Conservation (phyloP, 2,888 invertebrate genomes). For the Thecocarcelia acutangulata region DNA sequence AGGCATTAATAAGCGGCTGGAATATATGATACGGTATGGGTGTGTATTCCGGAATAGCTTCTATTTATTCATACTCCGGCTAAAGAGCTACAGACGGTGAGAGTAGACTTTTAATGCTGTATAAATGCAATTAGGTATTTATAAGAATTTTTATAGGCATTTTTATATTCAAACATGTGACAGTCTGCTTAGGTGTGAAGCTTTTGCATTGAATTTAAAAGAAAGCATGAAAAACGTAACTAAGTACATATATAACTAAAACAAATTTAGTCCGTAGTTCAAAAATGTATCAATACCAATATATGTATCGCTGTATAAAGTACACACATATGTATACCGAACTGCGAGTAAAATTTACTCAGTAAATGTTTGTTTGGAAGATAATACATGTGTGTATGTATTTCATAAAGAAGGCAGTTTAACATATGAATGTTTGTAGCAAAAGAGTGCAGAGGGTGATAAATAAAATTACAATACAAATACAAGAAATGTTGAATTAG, state of each 20-base stretch:
- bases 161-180: too few relatives aligned
- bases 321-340: neutral
- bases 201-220: conserved; percentile 2
- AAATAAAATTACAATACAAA: conserved; percentile 21
- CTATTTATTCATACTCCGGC: too few relatives aligned
- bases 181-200: neutral
- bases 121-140: too few relatives aligned
- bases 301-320: too few relatives aligned
- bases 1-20: conserved; percentile 55
- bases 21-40: neutral
- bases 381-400: conserved; percentile 1
- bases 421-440: neutral
- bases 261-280: neutral
- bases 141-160: too few relatives aligned
- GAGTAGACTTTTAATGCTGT: neutral
- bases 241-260: conserved; percentile 62
- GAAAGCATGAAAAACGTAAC: conserved; percentile 48
- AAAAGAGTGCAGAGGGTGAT: conserved; percentile 14
- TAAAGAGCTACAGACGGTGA: too few relatives aligned
- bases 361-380: neutral
- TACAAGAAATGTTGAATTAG: conserved; percentile 42
- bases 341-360: too few relatives aligned
- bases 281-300: too few relatives aligned
- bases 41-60: neutral
- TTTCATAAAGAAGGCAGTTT: conserved; percentile 59